Percentiles rank a stretch among this genome's conserved stretches.
Evolutionary conservation across 2,888 invertebrate species (phyloP).

Genomic region (Trilocha varians): DNA sequence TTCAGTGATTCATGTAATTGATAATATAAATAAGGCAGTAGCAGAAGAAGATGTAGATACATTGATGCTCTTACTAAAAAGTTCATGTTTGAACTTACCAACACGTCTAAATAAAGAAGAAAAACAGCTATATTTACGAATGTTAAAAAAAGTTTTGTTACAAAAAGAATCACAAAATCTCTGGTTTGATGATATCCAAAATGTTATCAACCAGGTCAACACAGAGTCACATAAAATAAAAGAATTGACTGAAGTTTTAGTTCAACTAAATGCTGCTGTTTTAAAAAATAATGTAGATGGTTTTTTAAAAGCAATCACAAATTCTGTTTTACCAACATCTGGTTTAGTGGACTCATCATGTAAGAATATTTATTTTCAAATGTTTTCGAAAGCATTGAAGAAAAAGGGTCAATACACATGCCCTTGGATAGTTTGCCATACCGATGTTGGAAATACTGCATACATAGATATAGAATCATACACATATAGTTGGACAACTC

Average conservation of each 20-base stretch:
- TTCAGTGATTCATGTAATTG: slow-evolving; percentile 72
- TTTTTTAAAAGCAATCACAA: slow-evolving; percentile 47
- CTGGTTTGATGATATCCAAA: slow-evolving; percentile 74
- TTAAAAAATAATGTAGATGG: slow-evolving; percentile 51
- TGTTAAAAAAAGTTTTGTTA: slow-evolving; percentile 63
- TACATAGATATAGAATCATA: slow-evolving; percentile 69
- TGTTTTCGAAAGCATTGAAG: slow-evolving; percentile 56
- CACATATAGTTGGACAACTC: slow-evolving; percentile 67
- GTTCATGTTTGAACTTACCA: slow-evolving; percentile 55
- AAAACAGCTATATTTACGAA: slow-evolving; percentile 64
- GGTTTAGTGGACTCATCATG: slow-evolving; percentile 43
- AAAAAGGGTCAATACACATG: slow-evolving; percentile 57
- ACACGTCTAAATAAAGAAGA: slow-evolving; percentile 58
- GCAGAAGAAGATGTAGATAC: slow-evolving; percentile 60
- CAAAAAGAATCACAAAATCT: slow-evolving; percentile 71
- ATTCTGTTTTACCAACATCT: slow-evolving; percentile 32
- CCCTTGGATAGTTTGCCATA: slow-evolving; percentile 68
- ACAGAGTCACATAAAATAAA: slow-evolving; percentile 65
- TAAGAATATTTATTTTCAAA: slow-evolving; percentile 61
- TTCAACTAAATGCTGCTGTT: slow-evolving; percentile 54
- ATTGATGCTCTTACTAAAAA: slow-evolving; percentile 62
- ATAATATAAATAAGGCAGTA: slow-evolving; percentile 75
- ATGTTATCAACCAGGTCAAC: slow-evolving; percentile 57
- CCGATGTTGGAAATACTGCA: slow-evolving; percentile 62
- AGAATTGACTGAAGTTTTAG: slow-evolving; percentile 53